Conservation (phyloP, 2,797 vertebrate genomes). For the Rhabdomys pumilio region DNA sequence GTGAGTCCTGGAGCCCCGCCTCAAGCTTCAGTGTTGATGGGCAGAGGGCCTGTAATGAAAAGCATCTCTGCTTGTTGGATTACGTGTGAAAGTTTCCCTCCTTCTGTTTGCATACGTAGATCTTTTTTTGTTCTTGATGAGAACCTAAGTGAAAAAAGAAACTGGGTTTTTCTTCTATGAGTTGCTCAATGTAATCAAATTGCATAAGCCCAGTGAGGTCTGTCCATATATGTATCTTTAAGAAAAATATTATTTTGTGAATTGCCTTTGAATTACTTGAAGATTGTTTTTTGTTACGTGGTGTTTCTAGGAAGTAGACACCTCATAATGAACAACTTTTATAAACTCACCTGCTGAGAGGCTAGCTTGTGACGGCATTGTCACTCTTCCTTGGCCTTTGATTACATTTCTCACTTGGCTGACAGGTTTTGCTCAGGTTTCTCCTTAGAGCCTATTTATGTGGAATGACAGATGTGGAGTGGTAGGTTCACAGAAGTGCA, state of each 20-base stretch:
- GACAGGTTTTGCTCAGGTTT: background rate
- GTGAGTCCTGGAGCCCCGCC: background rate
- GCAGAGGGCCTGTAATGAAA: slow-evolving; percentile 55
- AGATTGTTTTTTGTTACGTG: slow-evolving; percentile 49
- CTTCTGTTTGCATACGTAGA: slow-evolving; percentile 43
- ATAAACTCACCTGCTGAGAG: background rate
- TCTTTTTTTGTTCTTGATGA: slow-evolving; percentile 65
- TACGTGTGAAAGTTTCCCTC: slow-evolving; percentile 27
- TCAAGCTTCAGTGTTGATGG: slow-evolving; percentile 53
- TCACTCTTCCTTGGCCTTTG: background rate
- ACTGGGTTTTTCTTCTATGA: background rate
- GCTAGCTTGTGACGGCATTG: background rate
- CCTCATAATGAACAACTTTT: background rate
- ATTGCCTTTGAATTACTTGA: slow-evolving; percentile 64
- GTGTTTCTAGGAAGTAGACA: slow-evolving; percentile 4
- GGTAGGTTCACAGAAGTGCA: background rate
- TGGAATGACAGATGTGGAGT: background rate
- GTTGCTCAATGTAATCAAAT: slow-evolving; percentile 50
- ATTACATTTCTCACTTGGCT: background rate
- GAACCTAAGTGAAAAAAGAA: slow-evolving; percentile 23
- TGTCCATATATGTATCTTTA: slow-evolving; percentile 38
- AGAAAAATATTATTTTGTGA: slow-evolving; percentile 52
- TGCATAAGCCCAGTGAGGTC: background rate
- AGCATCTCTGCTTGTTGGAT: slow-evolving; percentile 32
- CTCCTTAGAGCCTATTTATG: background rate